A percentile compares a stretch with the other conserved stretches of the same genome.
Evolutionary conservation across 2,888 invertebrate genomes (phyloP).

Genomic region (Drosophila rubida): DNA sequence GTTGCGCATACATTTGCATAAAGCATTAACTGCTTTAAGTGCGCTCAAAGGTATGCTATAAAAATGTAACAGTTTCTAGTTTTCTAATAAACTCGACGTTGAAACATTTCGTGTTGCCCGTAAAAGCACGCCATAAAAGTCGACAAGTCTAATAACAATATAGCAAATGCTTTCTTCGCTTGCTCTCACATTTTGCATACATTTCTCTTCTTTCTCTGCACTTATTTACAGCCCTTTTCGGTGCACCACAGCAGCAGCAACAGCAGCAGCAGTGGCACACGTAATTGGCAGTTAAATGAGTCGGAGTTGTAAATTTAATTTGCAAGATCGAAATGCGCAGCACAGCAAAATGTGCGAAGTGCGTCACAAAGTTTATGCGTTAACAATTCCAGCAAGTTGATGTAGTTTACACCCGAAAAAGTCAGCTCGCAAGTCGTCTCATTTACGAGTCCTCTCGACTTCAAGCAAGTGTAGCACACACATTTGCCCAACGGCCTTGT

Average conservation of each 20-base stretch:
- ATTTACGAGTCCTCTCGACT: conserved; percentile 10
- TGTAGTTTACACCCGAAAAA: conserved; percentile 6
- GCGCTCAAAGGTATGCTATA: conserved; percentile 8
- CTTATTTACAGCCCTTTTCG: conserved; percentile 17
- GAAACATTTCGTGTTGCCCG: background rate
- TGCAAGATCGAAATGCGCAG: conserved; percentile 24
- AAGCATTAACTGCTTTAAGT: background rate
- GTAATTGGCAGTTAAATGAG: conserved; percentile 64
- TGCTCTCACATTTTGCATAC: background rate
- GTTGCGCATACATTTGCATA: background rate
- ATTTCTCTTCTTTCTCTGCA: conserved; percentile 1
- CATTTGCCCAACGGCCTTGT: conserved; percentile 13
- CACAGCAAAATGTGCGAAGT: conserved; percentile 15
- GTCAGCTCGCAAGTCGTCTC: conserved; percentile 19
- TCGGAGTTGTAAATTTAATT: conserved; percentile 44
- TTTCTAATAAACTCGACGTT: background rate
- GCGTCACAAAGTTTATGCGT: conserved; percentile 22
- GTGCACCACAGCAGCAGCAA: background rate
- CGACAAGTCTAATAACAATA: background rate
- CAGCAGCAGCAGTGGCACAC: conserved; percentile 14
- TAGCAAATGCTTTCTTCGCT: background rate
- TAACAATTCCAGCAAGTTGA: conserved; percentile 18
- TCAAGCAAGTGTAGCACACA: background rate
- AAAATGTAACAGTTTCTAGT: background rate
- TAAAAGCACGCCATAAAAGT: conserved; percentile 9